Evolutionary conservation across 2,113 vertebrate species (phyloP), one percentile per base, ranked within the genome.

Genomic region (Clarias batrachus): DNA sequence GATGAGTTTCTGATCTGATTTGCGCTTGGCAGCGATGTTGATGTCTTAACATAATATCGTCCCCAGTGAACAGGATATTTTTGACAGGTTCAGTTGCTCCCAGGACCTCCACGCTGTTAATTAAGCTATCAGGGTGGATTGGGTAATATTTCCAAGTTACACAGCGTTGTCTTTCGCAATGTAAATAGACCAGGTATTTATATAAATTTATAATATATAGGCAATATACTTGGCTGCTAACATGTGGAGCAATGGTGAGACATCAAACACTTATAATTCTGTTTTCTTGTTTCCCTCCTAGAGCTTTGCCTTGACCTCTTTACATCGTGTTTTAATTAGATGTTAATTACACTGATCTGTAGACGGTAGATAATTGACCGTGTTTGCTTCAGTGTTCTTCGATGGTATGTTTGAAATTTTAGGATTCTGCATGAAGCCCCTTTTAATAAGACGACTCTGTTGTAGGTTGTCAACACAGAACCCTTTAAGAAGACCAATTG

Each of bases 1-100:
- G 85, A 85, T 85, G 78, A 86, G 78, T 62, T 85, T 78, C 37
- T 65, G n/a, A 78, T 78, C 17, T 21, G 25, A 30, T 76, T 77
- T 54, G 30, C 37, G 33, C 19, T 52, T 77, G 74, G 19, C 17
- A 23, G 23, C 54, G 25, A 16, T 83, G 66, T 8, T 14, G 52
- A n/a, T 48, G 16, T 23, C 19, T 66, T 71, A 48, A 48, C 48
- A 11, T 81, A 41, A 70, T 81, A 30, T 56, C 21, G 48, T 54
- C 12, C 23, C 19, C 41, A 68, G 19, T 12, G 25, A 30, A 48
- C 48, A 48, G 48, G 48, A 11, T 27, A 10, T 56, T 17, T 33
- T 33, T 16, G 8, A 16, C 6, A 12, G 5, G 16, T 77, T 21
- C 21, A 59, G 3, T 79, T 8, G 19, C 25, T 81, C 41, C 27